Conservation (phyloP, 1,140 invertebrate genomes). For the Saxidomus purpurata region DNA sequence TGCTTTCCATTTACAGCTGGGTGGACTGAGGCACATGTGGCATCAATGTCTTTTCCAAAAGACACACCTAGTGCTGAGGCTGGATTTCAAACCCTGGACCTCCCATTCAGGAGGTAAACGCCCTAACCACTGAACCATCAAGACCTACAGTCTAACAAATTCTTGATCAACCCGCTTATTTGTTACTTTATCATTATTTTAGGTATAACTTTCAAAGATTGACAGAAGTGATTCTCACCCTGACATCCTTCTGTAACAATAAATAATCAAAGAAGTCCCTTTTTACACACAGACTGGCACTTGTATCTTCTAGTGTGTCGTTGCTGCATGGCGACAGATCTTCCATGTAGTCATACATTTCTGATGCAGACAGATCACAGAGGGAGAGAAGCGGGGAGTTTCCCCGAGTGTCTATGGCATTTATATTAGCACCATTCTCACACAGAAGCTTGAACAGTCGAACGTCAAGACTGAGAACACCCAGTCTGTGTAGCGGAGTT, state of each 20-base stretch:
- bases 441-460: constrained; percentile 75
- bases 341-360: constrained; percentile 75
- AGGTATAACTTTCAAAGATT: too few species aligned
- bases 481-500: constrained; percentile 77
- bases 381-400: constrained; percentile 80
- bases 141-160: too few species aligned
- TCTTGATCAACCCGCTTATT: too few species aligned
- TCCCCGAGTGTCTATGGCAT: constrained; percentile 73
- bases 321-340: constrained; percentile 75
- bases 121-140: too few species aligned
- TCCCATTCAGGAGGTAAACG: too few species aligned
- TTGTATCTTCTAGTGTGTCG: constrained; percentile 72
- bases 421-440: constrained; percentile 80
- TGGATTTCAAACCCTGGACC: too few species aligned
- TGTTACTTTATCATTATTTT: too few species aligned
- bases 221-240: constrained; percentile 64
- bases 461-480: constrained; percentile 75
- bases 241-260: constrained; percentile 71
- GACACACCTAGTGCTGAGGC: too few species aligned
- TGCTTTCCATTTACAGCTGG: too few species aligned
- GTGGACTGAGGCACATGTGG: too few species aligned
- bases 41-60: too few species aligned
- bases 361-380: constrained; percentile 75
- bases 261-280: constrained; percentile 76
- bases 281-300: constrained; percentile 73